Conservation (phyloP, 2,888 invertebrate species). For the Blastobasis lacticolella region DNA sequence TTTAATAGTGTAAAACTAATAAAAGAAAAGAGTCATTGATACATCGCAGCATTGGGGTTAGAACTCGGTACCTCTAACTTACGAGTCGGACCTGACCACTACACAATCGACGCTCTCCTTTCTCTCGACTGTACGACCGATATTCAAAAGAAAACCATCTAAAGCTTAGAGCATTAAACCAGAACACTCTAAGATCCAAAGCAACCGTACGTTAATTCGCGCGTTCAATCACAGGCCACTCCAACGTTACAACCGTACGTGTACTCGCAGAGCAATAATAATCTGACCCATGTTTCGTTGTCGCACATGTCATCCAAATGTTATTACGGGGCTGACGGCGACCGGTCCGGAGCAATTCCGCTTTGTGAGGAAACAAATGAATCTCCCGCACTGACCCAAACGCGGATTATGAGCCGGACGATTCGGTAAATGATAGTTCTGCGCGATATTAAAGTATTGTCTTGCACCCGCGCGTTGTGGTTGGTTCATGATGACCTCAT, state of each 20-base stretch:
- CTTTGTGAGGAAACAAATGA: neutral
- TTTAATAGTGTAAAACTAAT: too few species aligned
- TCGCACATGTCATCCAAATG: conserved; percentile 30
- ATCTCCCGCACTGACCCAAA: neutral
- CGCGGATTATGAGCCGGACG: neutral
- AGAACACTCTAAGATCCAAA: neutral
- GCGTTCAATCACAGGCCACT: too few species aligned
- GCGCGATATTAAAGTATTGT: neutral
- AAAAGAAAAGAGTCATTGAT: too few species aligned
- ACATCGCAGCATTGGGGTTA: too few species aligned
- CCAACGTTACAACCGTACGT: conserved; percentile 10
- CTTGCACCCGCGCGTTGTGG: neutral
- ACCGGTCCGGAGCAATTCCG: neutral
- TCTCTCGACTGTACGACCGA: neutral
- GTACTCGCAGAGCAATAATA: conserved; percentile 28
- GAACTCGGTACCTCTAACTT: too few species aligned
- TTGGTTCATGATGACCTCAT: neutral
- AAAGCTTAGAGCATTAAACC: neutral
- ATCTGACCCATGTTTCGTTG: conserved; percentile 36
- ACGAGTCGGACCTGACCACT: neutral
- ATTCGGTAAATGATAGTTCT: neutral
- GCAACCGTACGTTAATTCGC: neutral
- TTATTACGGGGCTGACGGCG: conserved; percentile 20
- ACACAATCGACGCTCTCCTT: neutral
- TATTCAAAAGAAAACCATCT: neutral